These are phyloP conservation scores for Cirrhinus mrigala DNA, from an alignment of 2,797 vertebrate genomes.

Conservation along the genomic window DNA sequence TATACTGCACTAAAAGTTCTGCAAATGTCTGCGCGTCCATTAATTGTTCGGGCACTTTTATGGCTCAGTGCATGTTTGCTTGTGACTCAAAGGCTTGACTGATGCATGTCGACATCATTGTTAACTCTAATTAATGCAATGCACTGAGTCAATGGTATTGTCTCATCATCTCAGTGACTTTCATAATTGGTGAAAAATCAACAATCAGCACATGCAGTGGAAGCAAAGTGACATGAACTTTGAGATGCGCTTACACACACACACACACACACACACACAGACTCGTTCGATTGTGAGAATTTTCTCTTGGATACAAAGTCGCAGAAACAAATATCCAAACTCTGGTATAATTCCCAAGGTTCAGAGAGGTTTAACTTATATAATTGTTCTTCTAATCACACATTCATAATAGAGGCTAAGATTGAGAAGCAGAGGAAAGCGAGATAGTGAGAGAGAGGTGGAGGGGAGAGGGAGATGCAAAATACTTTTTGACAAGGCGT, in stretches of 20 bases:
- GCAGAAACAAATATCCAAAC: constrained; percentile 32
- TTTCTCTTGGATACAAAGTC: constrained; percentile 27
- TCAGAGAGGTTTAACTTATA: constrained; percentile 71
- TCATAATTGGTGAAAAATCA: constrained; percentile 62
- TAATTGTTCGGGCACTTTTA: constrained; percentile 54
- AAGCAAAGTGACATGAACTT: constrained; percentile 28
- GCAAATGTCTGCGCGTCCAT: constrained; percentile 42
- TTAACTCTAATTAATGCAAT: constrained; percentile 61
- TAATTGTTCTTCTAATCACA: constrained; percentile 75
- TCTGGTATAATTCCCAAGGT: constrained; percentile 47
- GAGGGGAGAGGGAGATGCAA: constrained; percentile 69
- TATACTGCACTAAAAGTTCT: constrained; percentile 28
- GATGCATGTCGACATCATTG: constrained; percentile 59
- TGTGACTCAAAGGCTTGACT: constrained; percentile 48
- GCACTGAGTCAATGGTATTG: constrained; percentile 63
- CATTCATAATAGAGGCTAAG: constrained; percentile 55
- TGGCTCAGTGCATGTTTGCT: constrained; percentile 54
- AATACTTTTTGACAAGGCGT: constrained; percentile 79
- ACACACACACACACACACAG: constrained; percentile 30
- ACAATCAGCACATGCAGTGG: constrained; percentile 50
- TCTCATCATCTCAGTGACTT: constrained; percentile 52
- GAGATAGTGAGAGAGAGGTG: constrained; percentile 58
- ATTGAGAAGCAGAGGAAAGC: constrained; percentile 25
- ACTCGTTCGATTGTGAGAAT: background rate
- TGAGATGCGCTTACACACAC: background rate